Percentiles rank a stretch among this genome's conserved stretches.
Conservation (phyloP, 2,797 vertebrate genomes). For the Phataginus tricuspis region DNA sequence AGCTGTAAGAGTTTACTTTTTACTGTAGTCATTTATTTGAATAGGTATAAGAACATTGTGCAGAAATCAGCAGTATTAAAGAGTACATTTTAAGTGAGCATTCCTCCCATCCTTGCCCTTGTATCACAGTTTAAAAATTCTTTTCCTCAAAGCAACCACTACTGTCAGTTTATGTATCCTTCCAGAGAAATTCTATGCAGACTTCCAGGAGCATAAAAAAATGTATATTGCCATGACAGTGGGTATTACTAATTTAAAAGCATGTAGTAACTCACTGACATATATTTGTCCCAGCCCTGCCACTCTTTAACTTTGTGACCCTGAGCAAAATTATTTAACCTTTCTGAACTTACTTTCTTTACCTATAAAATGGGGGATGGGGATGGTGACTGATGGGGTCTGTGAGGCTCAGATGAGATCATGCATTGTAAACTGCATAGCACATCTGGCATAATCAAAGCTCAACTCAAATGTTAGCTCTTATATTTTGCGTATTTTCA, state of each 20-base stretch:
- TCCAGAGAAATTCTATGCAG: not conserved
- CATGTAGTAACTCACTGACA: not conserved
- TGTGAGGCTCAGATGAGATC: not conserved
- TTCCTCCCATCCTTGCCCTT: not conserved
- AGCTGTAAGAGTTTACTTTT: not conserved
- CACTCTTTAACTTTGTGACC: not conserved
- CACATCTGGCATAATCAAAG: not conserved
- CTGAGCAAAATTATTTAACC: conserved; percentile 7
- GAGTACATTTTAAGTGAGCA: not conserved
- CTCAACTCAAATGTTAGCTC: not conserved
- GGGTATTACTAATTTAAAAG: conserved; percentile 10
- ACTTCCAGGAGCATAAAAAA: not conserved
- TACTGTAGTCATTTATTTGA: not conserved
- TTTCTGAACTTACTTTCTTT: conserved; percentile 25
- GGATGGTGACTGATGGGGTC: not conserved
- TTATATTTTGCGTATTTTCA: not conserved
- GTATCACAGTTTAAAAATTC: not conserved
- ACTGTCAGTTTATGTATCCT: not conserved
- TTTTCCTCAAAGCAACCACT: not conserved
- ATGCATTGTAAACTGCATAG: not conserved
- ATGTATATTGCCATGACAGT: not conserved
- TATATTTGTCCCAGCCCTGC: not conserved
- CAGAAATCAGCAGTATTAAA: not conserved
- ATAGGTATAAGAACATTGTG: not conserved
- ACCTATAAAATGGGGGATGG: not conserved